A percentile compares a stretch with the other conserved stretches of the same genome.
phyloP scores from a whole-genome alignment of 1,140 invertebrate species.

The Drusus annulatus region DNA sequence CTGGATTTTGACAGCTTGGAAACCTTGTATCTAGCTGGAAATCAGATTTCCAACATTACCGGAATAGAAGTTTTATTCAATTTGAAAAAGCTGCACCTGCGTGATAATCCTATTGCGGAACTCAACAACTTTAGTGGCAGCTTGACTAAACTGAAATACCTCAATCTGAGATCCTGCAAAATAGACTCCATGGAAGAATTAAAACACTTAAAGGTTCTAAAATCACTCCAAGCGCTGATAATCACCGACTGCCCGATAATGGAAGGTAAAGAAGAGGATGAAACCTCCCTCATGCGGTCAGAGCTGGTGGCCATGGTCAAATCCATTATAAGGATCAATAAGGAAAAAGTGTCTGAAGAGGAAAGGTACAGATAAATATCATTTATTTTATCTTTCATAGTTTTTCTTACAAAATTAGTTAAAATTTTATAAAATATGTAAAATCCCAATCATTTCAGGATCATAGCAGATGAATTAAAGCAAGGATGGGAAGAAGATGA shows the following conservation, averaged over 20 bases:
- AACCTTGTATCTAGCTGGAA: conserved; percentile 69
- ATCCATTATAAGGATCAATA: conserved; percentile 70
- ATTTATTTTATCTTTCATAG: neutral
- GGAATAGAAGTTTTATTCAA: conserved; percentile 67
- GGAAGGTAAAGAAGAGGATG: conserved; percentile 63
- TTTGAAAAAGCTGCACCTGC: conserved; percentile 70
- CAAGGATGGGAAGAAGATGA: conserved; percentile 65
- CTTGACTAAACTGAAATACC: conserved; percentile 67
- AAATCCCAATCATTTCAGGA: conserved; percentile 56
- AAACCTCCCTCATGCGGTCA: conserved; percentile 64
- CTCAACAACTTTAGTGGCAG: conserved; percentile 67
- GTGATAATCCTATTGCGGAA: conserved; percentile 70
- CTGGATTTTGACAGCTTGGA: conserved; percentile 68
- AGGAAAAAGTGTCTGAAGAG: conserved; percentile 66
- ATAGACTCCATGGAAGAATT: conserved; percentile 69
- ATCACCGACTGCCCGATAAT: conserved; percentile 68
- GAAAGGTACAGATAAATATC: conserved; percentile 63
- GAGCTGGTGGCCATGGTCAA: conserved; percentile 69
- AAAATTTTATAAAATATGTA: neutral
- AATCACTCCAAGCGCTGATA: conserved; percentile 66
- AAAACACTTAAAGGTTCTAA: conserved; percentile 69
- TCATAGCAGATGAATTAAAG: conserved; percentile 65
- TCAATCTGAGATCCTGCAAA: conserved; percentile 71
- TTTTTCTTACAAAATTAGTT: neutral
- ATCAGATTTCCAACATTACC: conserved; percentile 65